A percentile compares a stretch with the other conserved stretches of the same genome.
Evolutionary conservation across 2,113 vertebrate species (phyloP).

Genomic region (Colistium nudipinnis): DNA sequence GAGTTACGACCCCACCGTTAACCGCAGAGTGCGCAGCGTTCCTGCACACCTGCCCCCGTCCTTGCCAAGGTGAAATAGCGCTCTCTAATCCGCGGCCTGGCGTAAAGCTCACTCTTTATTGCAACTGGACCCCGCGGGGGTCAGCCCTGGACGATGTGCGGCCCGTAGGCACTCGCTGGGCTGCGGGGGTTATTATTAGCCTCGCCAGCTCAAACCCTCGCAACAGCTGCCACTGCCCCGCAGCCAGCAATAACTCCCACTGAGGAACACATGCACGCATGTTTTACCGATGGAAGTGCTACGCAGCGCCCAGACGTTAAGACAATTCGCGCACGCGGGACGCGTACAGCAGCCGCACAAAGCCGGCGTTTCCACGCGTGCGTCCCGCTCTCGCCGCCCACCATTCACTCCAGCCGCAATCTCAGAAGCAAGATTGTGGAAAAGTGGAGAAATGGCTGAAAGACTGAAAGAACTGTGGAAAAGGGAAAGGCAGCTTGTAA

Average conservation of each 20-base stretch:
- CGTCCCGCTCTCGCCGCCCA: constrained; percentile 8
- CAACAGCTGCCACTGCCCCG: constrained; percentile 71
- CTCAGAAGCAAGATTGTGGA: constrained; percentile 38
- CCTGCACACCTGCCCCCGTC: constrained; percentile 27
- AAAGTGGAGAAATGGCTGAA: not conserved
- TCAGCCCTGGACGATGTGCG: constrained; percentile 50
- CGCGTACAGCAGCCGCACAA: constrained; percentile 22
- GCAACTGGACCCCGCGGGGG: constrained; percentile 67
- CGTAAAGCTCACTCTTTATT: constrained; percentile 51
- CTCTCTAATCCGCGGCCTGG: constrained; percentile 55
- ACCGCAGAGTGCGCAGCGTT: constrained; percentile 12
- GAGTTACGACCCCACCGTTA: constrained; percentile 4
- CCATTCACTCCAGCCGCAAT: constrained; percentile 18
- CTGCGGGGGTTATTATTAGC: constrained; percentile 72
- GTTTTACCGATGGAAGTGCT: constrained; percentile 41
- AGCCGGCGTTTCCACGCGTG: constrained; percentile 23
- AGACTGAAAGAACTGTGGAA: constrained; percentile 47
- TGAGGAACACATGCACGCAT: constrained; percentile 48
- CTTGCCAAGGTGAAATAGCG: constrained; percentile 34
- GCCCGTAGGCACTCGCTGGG: constrained; percentile 42
- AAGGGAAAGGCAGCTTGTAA: constrained; percentile 25
- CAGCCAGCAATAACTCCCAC: constrained; percentile 56
- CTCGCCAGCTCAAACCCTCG: constrained; percentile 50
- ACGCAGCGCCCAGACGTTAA: constrained; percentile 13
- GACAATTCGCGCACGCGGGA: constrained; percentile 32